Evolutionary conservation across 2,113 vertebrate genomes (phyloP).

Genomic region (Alligator sinensis): DNA sequence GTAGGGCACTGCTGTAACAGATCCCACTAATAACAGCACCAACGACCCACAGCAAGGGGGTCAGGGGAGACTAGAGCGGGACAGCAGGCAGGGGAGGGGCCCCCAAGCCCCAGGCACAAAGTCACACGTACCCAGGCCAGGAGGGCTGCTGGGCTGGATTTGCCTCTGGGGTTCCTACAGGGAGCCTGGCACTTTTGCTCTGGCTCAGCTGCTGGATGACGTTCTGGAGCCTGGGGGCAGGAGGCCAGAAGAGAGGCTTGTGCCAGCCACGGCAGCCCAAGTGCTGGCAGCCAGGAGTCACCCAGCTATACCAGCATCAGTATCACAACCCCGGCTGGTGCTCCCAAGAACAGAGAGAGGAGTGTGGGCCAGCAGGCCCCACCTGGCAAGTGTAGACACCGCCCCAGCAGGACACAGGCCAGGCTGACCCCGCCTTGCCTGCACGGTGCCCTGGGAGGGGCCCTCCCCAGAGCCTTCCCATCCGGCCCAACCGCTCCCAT

Average conservation of each 20-base stretch:
- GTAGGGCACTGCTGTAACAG: too few relatives aligned
- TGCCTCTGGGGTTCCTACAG: background rate
- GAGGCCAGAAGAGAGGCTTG: background rate
- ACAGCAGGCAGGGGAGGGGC: background rate
- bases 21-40: background rate
- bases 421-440: too few relatives aligned
- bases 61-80: background rate
- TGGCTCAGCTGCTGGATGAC: too few relatives aligned
- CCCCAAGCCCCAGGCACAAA: background rate
- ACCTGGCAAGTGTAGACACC: background rate
- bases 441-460: too few relatives aligned
- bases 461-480: too few relatives aligned
- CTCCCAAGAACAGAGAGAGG: background rate
- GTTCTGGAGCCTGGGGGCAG: too few relatives aligned
- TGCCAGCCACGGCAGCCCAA: background rate
- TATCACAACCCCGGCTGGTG: rapidly evolving
- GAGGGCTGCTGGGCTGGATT: background rate
- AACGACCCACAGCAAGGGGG: background rate
- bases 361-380: background rate
- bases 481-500: too few relatives aligned
- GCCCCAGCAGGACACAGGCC: too few relatives aligned
- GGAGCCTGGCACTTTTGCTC: background rate
- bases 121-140: background rate
- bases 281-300: too few relatives aligned
- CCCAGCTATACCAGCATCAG: background rate